A percentile compares a stretch with the other conserved stretches of the same genome.
Conservation (phyloP, 1,140 invertebrate species). For the Drosophila nannoptera region DNA sequence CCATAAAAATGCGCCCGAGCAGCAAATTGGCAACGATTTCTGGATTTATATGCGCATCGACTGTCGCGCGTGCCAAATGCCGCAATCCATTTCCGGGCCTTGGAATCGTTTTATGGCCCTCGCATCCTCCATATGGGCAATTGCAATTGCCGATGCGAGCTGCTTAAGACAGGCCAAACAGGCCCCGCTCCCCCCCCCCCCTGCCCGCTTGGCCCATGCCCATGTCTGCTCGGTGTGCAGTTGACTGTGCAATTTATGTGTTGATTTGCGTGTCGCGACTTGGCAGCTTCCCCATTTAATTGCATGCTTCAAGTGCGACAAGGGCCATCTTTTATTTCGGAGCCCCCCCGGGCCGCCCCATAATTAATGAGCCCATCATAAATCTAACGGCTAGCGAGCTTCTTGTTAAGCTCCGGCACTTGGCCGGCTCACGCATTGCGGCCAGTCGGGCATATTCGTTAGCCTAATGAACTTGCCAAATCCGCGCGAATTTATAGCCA, state of each 20-base stretch:
- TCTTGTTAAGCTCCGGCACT: conserved; percentile 28
- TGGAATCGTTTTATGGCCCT: conserved; percentile 23
- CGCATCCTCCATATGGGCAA: conserved; percentile 36
- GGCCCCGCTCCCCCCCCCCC: not conserved
- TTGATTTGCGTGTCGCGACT: conserved; percentile 68
- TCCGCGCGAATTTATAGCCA: not conserved
- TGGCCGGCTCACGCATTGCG: conserved; percentile 1
- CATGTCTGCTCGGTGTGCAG: not conserved
- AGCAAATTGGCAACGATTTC: conserved; percentile 69
- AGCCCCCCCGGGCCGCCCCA: conserved; percentile 20
- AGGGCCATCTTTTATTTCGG: conserved; percentile 44
- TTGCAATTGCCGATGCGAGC: conserved; percentile 12
- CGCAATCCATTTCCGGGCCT: conserved; percentile 39
- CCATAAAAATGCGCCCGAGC: conserved; percentile 67
- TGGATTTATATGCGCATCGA: conserved; percentile 49
- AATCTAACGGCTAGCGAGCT: conserved; percentile 47
- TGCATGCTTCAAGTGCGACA: conserved; percentile 61
- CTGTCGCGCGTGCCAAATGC: conserved; percentile 54
- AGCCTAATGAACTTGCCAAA: not conserved
- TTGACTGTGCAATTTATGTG: conserved; percentile 60
- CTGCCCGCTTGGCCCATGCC: no score
- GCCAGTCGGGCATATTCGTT: conserved; percentile 3
- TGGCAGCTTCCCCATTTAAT: conserved; percentile 56
- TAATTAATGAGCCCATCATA: conserved; percentile 75
- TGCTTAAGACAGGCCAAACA: not conserved